These are phyloP conservation scores for Esperia sulphurella DNA, from an alignment of 2,888 invertebrate species.

Conservation along the genomic window DNA sequence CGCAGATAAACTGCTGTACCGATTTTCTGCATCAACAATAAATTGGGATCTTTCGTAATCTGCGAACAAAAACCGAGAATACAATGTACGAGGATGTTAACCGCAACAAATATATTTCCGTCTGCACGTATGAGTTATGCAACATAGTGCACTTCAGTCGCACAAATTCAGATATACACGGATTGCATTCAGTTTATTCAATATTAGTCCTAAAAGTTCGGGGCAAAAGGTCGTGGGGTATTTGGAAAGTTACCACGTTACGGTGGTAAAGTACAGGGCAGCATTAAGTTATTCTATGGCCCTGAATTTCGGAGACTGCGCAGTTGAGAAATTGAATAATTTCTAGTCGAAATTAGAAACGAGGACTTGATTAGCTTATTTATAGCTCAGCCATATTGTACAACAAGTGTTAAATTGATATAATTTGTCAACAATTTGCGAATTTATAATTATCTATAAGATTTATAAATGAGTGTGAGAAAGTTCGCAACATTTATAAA, in stretches of 20 bases:
- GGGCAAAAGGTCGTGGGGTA: not conserved
- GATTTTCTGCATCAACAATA: slow-evolving; percentile 5
- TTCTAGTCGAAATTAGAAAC: no score
- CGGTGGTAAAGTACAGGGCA: not conserved
- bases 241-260: not conserved
- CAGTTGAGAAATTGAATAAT: no score
- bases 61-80: slow-evolving; percentile 54
- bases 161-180: not conserved
- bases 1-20: not conserved
- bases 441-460: not conserved
- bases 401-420: not conserved
- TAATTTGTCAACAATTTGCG: not conserved
- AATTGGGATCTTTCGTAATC: slow-evolving; percentile 29
- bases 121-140: slow-evolving; percentile 69
- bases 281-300: not conserved
- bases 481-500: not conserved
- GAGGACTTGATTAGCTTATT: no score
- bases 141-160: slow-evolving; percentile 47
- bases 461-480: not conserved
- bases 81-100: slow-evolving; percentile 67
- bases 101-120: slow-evolving; percentile 72
- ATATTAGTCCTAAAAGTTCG: not conserved
- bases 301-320: no score
- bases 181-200: not conserved
- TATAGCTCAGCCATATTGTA: no score